Conservation (phyloP, 2,888 invertebrate species). For the Spilosoma lubricipeda region DNA sequence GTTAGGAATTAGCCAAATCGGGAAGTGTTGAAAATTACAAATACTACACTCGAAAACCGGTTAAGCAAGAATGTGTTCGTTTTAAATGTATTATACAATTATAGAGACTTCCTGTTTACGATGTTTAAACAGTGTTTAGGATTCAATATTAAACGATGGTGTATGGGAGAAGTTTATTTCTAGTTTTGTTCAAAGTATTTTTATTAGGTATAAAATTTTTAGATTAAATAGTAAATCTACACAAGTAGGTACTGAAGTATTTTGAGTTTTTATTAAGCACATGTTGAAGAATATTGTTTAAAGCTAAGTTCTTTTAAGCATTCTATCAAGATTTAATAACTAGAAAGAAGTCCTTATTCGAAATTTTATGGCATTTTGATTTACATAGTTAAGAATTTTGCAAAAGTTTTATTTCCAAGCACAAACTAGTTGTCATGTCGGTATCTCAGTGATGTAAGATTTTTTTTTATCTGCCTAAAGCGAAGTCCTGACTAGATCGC, state of each 20-base stretch:
- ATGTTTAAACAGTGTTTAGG: slow-evolving; percentile 20
- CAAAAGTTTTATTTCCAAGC: no score
- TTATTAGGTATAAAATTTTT: background rate
- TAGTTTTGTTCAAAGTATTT: background rate
- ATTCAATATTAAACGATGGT: background rate
- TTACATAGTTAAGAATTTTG: no score
- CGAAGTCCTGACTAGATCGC: no score
- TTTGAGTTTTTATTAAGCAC: background rate
- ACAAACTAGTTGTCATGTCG: no score
- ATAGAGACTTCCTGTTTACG: slow-evolving; percentile 35
- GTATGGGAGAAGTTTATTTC: background rate
- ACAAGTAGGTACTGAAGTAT: background rate
- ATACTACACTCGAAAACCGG: slow-evolving; percentile 35
- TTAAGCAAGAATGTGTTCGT: slow-evolving; percentile 27
- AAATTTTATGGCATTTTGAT: no score
- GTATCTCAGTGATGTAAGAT: no score
- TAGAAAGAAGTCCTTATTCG: no score
- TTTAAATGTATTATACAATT: slow-evolving; percentile 20
- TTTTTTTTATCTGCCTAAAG: no score
- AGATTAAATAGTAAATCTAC: background rate
- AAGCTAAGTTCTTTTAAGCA: no score
- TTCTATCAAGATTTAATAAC: no score
- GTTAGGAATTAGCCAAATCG: slow-evolving; percentile 25
- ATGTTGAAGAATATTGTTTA: background rate
- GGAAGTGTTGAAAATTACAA: slow-evolving; percentile 35